These are phyloP conservation scores for Lacerta agilis DNA, from an alignment of 2,797 vertebrate species.

Conservation along the genomic window DNA sequence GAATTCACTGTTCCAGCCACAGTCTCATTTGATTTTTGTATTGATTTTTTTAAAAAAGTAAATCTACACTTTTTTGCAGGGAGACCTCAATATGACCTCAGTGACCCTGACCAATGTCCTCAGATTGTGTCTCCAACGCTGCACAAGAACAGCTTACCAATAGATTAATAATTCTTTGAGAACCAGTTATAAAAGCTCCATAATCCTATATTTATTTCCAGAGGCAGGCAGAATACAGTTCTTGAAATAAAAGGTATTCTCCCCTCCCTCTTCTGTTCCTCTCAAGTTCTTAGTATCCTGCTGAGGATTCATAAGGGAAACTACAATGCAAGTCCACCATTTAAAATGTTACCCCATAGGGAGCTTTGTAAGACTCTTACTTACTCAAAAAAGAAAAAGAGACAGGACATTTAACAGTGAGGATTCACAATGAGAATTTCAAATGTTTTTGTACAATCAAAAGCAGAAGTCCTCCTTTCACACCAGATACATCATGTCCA, in stretches of 20 bases:
- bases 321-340: slow-evolving; percentile 10
- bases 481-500: not conserved
- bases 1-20: not conserved
- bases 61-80: not conserved
- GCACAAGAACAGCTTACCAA: not conserved
- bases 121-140: not conserved
- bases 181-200: slow-evolving; percentile 29
- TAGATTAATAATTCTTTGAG: slow-evolving; percentile 1
- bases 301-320: slow-evolving; percentile 5
- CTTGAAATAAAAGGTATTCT: not conserved
- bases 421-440: slow-evolving; percentile 7
- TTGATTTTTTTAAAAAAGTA: not conserved
- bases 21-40: not conserved
- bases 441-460: not conserved
- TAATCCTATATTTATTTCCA: slow-evolving; percentile 29
- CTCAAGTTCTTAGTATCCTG: not conserved
- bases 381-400: not conserved
- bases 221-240: not conserved
- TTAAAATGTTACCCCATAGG: not conserved
- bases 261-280: slow-evolving; percentile 12
- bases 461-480: not conserved
- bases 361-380: not conserved
- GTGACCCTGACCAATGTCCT: not conserved
- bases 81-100: not conserved
- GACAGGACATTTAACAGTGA: accelerated